Conservation (phyloP, 2,888 invertebrate genomes). For the Perizoma affinitatum region DNA sequence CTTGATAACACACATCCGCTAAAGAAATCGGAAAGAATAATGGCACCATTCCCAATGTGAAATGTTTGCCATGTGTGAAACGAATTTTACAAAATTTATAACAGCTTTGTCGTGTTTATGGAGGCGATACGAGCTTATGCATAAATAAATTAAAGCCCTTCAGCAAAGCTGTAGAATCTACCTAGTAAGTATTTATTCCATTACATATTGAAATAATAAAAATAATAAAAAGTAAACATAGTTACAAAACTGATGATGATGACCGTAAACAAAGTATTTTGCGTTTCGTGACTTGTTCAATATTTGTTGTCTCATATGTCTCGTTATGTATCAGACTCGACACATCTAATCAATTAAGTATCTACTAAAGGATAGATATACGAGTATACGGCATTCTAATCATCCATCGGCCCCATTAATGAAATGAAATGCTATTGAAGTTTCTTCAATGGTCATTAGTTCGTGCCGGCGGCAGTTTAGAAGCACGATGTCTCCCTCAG, state of each 20-base stretch:
- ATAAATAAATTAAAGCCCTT: constrained; percentile 7
- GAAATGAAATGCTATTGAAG: constrained; percentile 12
- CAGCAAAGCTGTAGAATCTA: background rate
- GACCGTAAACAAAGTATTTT: background rate
- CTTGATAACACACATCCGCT: constrained; percentile 33
- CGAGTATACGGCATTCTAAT: constrained; percentile 14
- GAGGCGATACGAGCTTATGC: constrained; percentile 18
- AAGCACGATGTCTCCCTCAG: constrained; percentile 44
- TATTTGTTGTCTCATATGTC: constrained; percentile 16
- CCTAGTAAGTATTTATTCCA: background rate
- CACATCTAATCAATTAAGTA: constrained; percentile 43
- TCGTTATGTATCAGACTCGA: constrained; percentile 8
- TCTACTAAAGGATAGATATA: constrained; percentile 32
- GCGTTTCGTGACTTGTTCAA: too few relatives aligned
- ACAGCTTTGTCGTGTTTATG: constrained; percentile 39
- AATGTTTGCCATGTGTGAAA: constrained; percentile 44
- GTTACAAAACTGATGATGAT: too few relatives aligned
- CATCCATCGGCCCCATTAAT: constrained; percentile 28
- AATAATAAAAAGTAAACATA: background rate
- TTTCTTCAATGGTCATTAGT: constrained; percentile 17
- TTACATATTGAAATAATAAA: background rate
- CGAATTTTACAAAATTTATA: constrained; percentile 43
- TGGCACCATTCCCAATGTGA: constrained; percentile 45
- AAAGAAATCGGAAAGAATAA: constrained; percentile 44
- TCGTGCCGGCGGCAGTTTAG: background rate